These are phyloP conservation scores for Manacus vitellinus DNA, from an alignment of 2,113 vertebrate species.

Conservation along the genomic window DNA sequence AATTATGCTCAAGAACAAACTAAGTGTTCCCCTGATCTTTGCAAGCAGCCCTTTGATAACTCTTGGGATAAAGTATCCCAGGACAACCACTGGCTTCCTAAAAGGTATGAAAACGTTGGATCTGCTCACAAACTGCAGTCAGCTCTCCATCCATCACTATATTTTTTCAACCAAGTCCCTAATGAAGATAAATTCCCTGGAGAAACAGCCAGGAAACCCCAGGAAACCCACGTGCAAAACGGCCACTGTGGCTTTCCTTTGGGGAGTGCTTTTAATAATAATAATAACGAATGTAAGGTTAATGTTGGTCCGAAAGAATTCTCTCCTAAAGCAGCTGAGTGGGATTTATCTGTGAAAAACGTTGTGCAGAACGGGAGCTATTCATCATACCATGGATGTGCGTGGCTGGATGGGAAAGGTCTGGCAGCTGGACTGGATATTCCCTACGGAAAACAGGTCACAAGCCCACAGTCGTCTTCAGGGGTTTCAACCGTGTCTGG, in stretches of 20 bases:
- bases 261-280: background rate
- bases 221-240: background rate
- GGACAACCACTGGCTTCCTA: constrained; percentile 30
- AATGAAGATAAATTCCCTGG: constrained; percentile 21
- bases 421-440: background rate
- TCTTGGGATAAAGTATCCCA: constrained; percentile 38
- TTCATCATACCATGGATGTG: background rate
- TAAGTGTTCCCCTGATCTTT: background rate
- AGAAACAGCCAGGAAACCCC: background rate
- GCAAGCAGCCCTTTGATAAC: background rate
- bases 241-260: background rate
- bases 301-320: background rate
- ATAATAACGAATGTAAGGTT: background rate
- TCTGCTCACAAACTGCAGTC: background rate
- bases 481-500: background rate
- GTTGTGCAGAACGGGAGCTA: background rate
- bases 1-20: background rate
- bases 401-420: constrained; percentile 29
- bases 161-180: constrained; percentile 40
- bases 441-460: background rate
- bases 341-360: background rate
- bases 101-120: constrained; percentile 34
- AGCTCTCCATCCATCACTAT: background rate
- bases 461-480: background rate
- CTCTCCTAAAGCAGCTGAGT: background rate